Evolutionary conservation across 1,140 invertebrate genomes (phyloP).

Genomic region (Odontomachus brunneus): DNA sequence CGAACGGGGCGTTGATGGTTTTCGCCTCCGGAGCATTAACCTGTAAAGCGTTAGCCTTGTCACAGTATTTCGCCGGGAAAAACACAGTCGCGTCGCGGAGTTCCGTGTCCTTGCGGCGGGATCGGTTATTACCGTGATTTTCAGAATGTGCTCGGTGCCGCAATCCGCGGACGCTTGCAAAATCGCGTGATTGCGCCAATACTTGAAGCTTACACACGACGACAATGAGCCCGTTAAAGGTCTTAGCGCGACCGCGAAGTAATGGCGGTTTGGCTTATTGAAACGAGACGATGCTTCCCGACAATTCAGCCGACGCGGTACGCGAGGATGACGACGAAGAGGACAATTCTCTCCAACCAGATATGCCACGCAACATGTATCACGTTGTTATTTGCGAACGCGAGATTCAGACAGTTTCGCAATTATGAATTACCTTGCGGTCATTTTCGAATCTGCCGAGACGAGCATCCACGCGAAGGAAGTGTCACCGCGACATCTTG

Average conservation of each 20-base stretch:
- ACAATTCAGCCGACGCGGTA: not conserved
- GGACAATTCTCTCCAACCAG: not conserved
- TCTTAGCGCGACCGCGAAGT: conserved; percentile 20
- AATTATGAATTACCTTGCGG: not conserved
- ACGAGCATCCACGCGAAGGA: not conserved
- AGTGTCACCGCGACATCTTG: not conserved
- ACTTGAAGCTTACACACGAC: conserved; percentile 54
- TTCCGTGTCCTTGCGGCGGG: conserved; percentile 76
- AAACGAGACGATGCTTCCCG: not conserved
- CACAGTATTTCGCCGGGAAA: conserved; percentile 75
- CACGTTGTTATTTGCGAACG: not conserved
- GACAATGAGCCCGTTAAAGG: conserved; percentile 30
- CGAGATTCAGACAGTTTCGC: not conserved
- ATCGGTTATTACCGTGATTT: conserved; percentile 80
- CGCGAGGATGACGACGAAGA: no score
- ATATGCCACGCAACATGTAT: no score
- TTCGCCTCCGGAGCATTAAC: conserved; percentile 46
- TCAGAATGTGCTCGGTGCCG: conserved; percentile 77
- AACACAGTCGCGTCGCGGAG: conserved; percentile 74
- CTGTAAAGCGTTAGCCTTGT: conserved; percentile 67
- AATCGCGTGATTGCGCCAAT: conserved; percentile 77
- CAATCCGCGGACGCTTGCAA: conserved; percentile 79
- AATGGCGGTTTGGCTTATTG: not conserved
- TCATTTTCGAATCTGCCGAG: not conserved
- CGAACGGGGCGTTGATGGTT: not conserved